Evolutionary conservation across 92 coral and sea anemone genomes (phyloP), one percentile per base, ranked within the genome.

Genomic region (Epizoanthus ramosus): DNA sequence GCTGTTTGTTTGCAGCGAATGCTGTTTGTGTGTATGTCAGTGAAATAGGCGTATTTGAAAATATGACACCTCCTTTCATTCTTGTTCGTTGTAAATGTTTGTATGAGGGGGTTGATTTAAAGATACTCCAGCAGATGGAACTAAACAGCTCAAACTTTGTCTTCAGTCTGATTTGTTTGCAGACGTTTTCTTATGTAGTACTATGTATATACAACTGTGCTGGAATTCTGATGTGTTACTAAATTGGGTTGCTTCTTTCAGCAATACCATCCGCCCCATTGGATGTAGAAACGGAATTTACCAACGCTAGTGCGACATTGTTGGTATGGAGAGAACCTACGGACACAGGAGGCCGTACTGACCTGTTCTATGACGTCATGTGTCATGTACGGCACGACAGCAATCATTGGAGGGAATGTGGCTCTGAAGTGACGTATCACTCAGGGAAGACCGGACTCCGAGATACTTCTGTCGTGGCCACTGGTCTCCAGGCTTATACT

Each of bases 261-360:
- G 80, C 80, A 2, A 75, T 57, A 28, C 80, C 80, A 0, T 75
- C 80, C 3, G 80, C 80, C 6, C 80, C 80, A 3, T 14, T 57
- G 57, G 68, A 58, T 9, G 68, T 31, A 3, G 10, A 17, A 31
- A 19, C 60, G 5, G 24, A 53, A 75, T 57, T 57, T 54, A 25
- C 10, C 68, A 75, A 28, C 31, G 2, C 31, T 2, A 28, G 31
- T 28, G 31, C 31, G 31, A 28, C 31, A 28, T 28, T 28, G 31
- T 28, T 28, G 2, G 31, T 28, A 28, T 28, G 31, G 31, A 28
- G 31, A 28, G 31, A 28, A 28, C 80, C 80, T 0, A 10, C 0
- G 28, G 68, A 75, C 68, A 57, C 33, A 2, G 80, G 80, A 57
- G 80, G 80, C 19, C 80, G 80, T 3, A 57, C 68, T 1, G 80